Percentiles rank a stretch among this genome's conserved stretches.
These are phyloP conservation scores for Drosophila sulfurigaster DNA, from an alignment of 1,140 invertebrate genomes.

Conservation along the genomic window DNA sequence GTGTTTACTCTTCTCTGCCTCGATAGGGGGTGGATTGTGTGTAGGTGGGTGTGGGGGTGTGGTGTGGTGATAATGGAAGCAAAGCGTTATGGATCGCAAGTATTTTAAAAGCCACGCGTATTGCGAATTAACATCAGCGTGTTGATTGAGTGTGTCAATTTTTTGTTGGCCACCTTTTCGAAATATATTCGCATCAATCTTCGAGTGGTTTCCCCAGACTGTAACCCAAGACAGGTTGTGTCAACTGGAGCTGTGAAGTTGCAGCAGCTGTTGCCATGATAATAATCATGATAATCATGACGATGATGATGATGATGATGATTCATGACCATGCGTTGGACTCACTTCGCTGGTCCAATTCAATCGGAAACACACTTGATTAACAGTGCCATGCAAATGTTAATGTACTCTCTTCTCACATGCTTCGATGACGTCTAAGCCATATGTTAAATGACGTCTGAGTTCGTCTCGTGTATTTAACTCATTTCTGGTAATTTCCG, in stretches of 20 bases:
- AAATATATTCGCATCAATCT: not conserved
- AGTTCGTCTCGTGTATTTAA: not conserved
- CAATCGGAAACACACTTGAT: conserved; percentile 43
- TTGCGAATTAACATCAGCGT: conserved; percentile 68
- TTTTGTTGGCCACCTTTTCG: conserved; percentile 15
- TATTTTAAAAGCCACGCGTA: conserved; percentile 76
- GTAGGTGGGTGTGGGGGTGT: not conserved
- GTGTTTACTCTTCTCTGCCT: conserved; percentile 5
- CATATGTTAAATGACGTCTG: conserved; percentile 35
- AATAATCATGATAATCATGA: conserved; percentile 27
- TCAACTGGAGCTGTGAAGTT: conserved; percentile 3
- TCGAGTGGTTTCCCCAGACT: conserved; percentile 23
- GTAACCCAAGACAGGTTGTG: not conserved
- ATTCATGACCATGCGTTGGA: conserved; percentile 46
- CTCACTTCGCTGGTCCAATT: conserved; percentile 2
- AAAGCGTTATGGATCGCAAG: conserved; percentile 34
- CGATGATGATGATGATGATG: conserved; percentile 16
- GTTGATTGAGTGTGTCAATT: conserved; percentile 68
- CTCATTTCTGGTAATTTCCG: conserved; percentile 42
- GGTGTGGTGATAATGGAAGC: conserved; percentile 1
- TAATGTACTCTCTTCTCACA: conserved; percentile 26
- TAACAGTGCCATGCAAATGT: conserved; percentile 68
- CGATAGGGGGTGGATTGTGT: conserved; percentile 22
- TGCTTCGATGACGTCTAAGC: conserved; percentile 16
- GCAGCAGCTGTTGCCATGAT: conserved; percentile 2